Evolutionary conservation across 2,113 vertebrate species (phyloP).

Genomic region (Elgaria multicarinata): DNA sequence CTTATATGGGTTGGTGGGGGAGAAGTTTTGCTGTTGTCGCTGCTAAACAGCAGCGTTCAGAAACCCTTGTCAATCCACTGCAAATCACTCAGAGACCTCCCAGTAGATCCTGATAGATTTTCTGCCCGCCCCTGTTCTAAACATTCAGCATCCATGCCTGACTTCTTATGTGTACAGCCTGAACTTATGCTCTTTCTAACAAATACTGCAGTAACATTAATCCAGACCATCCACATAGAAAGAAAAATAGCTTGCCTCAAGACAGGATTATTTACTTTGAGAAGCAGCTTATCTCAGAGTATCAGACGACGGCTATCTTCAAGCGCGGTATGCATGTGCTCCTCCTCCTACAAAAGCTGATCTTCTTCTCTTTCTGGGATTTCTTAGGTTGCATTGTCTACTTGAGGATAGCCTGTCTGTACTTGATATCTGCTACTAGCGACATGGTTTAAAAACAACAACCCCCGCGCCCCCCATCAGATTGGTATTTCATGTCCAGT

Average conservation of each 20-base stretch:
- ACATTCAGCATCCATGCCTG: background rate
- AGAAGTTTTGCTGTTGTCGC: no score
- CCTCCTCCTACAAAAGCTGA: background rate
- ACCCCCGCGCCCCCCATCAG: no score
- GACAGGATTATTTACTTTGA: background rate
- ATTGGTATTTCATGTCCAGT: background rate
- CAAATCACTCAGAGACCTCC: no score
- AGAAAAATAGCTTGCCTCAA: background rate
- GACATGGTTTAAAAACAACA: background rate
- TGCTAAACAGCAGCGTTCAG: no score
- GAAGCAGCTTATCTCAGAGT: background rate
- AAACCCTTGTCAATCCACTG: no score
- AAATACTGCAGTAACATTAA: background rate
- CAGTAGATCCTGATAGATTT: no score
- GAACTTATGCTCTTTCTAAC: background rate
- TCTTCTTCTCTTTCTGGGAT: background rate
- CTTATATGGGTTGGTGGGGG: no score
- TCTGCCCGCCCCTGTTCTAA: background rate
- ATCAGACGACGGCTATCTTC: background rate
- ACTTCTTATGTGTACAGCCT: background rate
- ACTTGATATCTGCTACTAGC: background rate
- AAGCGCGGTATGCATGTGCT: background rate
- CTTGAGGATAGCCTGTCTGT: background rate
- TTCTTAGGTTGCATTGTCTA: background rate
- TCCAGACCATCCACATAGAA: background rate